Percentiles rank a stretch among this genome's conserved stretches.
phyloP scores from a whole-genome alignment of 2,113 vertebrate species.

The Trinectes maculatus region DNA sequence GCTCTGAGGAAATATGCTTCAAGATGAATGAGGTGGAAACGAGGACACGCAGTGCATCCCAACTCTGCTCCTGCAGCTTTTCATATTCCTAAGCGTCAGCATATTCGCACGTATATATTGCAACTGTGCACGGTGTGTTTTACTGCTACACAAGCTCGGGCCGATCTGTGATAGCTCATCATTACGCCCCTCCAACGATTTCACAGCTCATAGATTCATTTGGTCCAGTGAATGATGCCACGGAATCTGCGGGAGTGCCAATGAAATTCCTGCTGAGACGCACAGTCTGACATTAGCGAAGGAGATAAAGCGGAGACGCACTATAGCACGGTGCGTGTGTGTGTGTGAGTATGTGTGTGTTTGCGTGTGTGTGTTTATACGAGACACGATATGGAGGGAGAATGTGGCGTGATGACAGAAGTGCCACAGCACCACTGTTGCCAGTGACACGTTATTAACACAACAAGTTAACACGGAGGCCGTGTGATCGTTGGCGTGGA shows the following conservation, averaged over 20 bases:
- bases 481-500: conserved; percentile 35
- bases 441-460: conserved; percentile 47
- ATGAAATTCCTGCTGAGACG: conserved; percentile 63
- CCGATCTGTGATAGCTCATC: conserved; percentile 64
- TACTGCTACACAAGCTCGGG: conserved; percentile 50
- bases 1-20: conserved; percentile 36
- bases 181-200: conserved; percentile 63
- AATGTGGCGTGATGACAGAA: conserved; percentile 23
- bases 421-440: conserved; percentile 15
- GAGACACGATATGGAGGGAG: conserved; percentile 1
- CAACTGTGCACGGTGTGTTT: too few relatives aligned
- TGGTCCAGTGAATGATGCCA: conserved; percentile 58
- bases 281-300: conserved; percentile 36
- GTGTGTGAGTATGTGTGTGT: conserved; percentile 1
- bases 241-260: conserved; percentile 47
- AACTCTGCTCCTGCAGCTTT: conserved; percentile 38
- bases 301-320: conserved; percentile 38
- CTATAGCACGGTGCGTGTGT: background rate
- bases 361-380: background rate
- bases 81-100: conserved; percentile 49
- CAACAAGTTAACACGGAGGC: conserved; percentile 23
- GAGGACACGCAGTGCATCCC: conserved; percentile 14
- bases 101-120: too few relatives aligned
- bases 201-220: conserved; percentile 73
- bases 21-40: conserved; percentile 28